These are phyloP conservation scores for Actinostola sp. DNA, from an alignment of 92 coral and sea anemone species.

Conservation along the genomic window DNA sequence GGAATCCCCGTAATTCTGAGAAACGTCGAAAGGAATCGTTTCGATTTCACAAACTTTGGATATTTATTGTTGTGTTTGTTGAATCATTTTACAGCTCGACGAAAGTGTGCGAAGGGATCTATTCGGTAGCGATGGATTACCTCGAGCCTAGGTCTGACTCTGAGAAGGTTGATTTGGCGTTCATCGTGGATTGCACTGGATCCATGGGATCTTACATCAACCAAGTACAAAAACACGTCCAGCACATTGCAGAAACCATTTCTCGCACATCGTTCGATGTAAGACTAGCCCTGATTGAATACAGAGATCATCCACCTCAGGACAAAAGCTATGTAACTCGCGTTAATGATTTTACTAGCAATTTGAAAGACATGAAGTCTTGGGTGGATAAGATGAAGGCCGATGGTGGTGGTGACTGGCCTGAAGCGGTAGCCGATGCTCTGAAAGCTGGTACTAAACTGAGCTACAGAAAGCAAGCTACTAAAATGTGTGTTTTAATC, in stretches of 20 bases:
- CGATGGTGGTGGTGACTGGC: conserved; percentile 89
- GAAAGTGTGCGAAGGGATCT: background rate
- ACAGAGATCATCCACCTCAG: conserved; percentile 95
- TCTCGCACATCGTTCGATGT: conserved; percentile 86
- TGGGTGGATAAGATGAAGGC: conserved; percentile 95
- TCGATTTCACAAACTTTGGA: background rate
- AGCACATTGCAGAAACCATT: conserved; percentile 77
- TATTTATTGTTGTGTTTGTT: background rate
- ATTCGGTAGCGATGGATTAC: conserved; percentile 19
- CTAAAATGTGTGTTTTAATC: conserved; percentile 90
- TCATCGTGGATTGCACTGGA: conserved; percentile 93
- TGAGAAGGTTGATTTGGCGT: conserved; percentile 89
- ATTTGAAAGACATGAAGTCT: conserved; percentile 76
- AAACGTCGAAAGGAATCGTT: background rate
- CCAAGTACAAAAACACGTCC: conserved; percentile 85
- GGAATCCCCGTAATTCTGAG: conserved; percentile 8
- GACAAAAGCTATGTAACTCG: conserved; percentile 72
- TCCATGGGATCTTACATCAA: conserved; percentile 94
- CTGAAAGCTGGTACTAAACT: conserved; percentile 62
- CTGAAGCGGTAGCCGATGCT: conserved; percentile 95
- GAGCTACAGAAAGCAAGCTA: conserved; percentile 71
- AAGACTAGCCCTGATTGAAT: conserved; percentile 77
- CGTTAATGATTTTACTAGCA: conserved; percentile 76
- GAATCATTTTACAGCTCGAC: background rate
- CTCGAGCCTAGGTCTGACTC: conserved; percentile 89